Evolutionary conservation across 2,797 vertebrate species (phyloP), one percentile per base, ranked within the genome.

Genomic region (Notoglanidium macrostoma): DNA sequence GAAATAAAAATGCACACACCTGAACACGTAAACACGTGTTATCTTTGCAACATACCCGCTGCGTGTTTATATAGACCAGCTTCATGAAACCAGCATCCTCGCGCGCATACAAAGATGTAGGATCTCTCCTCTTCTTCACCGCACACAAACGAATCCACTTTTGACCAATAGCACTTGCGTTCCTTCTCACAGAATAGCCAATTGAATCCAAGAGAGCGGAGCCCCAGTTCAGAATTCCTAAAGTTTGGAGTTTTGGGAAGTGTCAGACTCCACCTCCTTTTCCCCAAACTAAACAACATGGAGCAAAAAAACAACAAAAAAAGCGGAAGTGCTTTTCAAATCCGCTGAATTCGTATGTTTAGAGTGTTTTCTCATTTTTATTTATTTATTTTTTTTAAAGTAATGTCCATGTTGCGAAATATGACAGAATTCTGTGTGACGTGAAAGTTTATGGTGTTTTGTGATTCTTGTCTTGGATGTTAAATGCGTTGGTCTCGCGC

Each of bases 251-350:
- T 51, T 67, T 82, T 2, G 40, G 61, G 59, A 32, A 68, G 63
- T 83, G 1, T 51, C 17, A 23, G 61, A 32, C 81, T 83, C 81
- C 81, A 1, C 63, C 63, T 15, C 61, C 0, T 65, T 65, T 83
- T 54, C 46, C 61, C 5, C 46, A 80, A 81, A 81, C 78, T 46
- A 8, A 46, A 29, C 40, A 81, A 83, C 63, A 83, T 83, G 46
- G 46, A 68, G 63, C 59, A 63, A 32, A 3, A 40, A 40, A 40
- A 40, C 40, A 40, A n/a, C n/a, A n/a, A n/a, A 68, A 83, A 7
- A 83, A 68, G 46, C 63, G 81, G 81, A 83, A 83, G 21, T 68
- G 81, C 17, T 8, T 49, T 82, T 82, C 4, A 83, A 68, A 10
- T 46, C 55, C 6, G n/a, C 3, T 32, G 44, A 7, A 80, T 6